A percentile compares a stretch with the other conserved stretches of the same genome.
phyloP scores from a whole-genome alignment of 2,113 vertebrate genomes.

The Pterophyllum scalare region DNA sequence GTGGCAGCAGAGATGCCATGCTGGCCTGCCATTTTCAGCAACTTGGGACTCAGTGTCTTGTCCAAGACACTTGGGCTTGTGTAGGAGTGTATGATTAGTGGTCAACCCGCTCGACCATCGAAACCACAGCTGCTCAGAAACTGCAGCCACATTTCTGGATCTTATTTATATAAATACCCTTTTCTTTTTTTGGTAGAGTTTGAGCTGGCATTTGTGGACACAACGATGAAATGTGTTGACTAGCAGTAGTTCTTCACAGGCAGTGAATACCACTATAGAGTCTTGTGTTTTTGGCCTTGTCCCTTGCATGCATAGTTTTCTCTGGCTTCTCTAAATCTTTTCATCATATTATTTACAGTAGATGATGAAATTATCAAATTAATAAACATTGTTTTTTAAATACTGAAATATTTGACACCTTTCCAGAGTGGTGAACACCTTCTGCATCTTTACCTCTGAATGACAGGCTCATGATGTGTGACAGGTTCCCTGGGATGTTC shows the following conservation, averaged over 20 bases:
- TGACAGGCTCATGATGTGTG: too few relatives aligned
- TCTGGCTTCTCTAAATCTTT: too few relatives aligned
- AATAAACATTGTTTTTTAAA: background rate
- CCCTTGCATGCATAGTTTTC: background rate
- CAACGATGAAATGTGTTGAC: background rate
- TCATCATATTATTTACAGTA: too few relatives aligned
- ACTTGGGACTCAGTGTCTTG: background rate
- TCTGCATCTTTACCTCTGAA: background rate
- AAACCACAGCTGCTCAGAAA: slow-evolving; percentile 7
- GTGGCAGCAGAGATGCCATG: background rate
- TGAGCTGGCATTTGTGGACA: background rate
- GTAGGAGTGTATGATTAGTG: background rate
- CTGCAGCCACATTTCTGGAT: background rate
- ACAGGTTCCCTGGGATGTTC: background rate
- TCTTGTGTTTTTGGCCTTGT: background rate
- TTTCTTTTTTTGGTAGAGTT: background rate
- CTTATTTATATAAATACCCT: background rate
- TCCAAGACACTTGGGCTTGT: background rate
- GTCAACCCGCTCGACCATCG: background rate
- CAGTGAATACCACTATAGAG: background rate
- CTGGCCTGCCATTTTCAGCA: slow-evolving; percentile 3
- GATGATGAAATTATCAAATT: background rate
- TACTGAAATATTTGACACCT: background rate
- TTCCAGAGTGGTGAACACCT: background rate
- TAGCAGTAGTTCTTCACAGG: background rate